Evolutionary conservation across 2,113 vertebrate genomes (phyloP).

Genomic region (Aegithalos caudatus): DNA sequence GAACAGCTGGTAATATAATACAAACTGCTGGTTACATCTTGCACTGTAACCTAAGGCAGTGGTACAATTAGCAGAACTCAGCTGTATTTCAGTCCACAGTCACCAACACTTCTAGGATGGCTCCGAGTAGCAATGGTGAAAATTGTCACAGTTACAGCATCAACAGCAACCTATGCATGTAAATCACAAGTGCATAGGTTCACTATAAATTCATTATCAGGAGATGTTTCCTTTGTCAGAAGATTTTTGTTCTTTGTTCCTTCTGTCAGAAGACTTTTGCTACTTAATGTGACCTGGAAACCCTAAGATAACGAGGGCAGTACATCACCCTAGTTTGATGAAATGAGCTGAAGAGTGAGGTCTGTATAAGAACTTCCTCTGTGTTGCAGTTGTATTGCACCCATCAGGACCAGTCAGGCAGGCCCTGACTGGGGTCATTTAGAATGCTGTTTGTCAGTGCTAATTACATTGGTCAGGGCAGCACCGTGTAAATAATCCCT

Average conservation of each 20-base stretch:
- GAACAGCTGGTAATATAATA: neutral
- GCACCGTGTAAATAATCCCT: neutral
- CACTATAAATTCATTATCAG: neutral
- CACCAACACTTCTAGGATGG: neutral
- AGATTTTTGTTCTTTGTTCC: neutral
- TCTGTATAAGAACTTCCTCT: neutral
- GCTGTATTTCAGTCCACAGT: neutral
- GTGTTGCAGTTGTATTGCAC: neutral
- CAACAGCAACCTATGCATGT: neutral
- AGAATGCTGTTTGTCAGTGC: neutral
- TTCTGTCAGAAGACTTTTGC: neutral
- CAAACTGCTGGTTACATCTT: neutral
- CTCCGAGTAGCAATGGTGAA: neutral
- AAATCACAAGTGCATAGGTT: neutral
- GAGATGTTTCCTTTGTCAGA: neutral
- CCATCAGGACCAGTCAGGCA: neutral
- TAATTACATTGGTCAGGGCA: neutral
- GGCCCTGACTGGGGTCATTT: neutral
- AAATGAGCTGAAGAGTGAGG: neutral
- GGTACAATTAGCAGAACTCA: neutral
- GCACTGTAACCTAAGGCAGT: neutral
- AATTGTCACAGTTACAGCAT: neutral
- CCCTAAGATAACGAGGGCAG: neutral
- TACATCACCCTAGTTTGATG: neutral
- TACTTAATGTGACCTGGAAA: neutral